Percentiles rank a stretch among this genome's conserved stretches.
Conservation (phyloP, 2,888 invertebrate genomes). For the Elmis aenea region DNA sequence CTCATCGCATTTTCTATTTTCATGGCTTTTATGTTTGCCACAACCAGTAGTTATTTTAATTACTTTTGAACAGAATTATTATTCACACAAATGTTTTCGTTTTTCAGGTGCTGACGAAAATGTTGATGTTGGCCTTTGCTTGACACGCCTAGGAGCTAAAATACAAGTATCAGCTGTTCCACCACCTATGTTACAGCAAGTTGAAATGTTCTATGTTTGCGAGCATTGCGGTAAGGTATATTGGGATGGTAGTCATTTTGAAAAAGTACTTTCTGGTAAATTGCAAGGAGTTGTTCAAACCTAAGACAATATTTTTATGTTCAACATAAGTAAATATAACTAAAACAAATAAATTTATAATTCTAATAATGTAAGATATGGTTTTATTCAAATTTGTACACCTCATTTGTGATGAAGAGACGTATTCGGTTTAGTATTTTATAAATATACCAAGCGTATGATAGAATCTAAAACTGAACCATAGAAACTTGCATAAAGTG, state of each 20-base stretch:
- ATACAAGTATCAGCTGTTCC: conserved; percentile 51
- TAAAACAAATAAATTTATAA: too few relatives aligned
- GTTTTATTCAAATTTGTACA: too few relatives aligned
- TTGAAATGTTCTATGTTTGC: conserved; percentile 61
- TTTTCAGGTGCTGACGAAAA: conserved; percentile 39
- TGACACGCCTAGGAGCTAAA: conserved; percentile 52
- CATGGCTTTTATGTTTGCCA: too few relatives aligned
- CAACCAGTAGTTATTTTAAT: too few relatives aligned
- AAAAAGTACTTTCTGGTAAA: conserved; percentile 35
- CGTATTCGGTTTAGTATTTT: too few relatives aligned
- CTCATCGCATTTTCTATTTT: conserved; percentile 1
- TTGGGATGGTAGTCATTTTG: conserved; percentile 56
- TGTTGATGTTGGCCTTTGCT: conserved; percentile 43
- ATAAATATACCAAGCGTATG: too few relatives aligned
- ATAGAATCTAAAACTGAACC: too few relatives aligned
- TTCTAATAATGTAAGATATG: too few relatives aligned
- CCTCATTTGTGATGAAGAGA: too few relatives aligned
- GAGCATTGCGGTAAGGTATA: conserved; percentile 69
- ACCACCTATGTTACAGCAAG: conserved; percentile 32
- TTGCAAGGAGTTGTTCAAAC: conserved; percentile 36
- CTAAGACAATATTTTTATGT: neutral
- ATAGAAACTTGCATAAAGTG: too few relatives aligned
- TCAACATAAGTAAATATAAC: too few relatives aligned
- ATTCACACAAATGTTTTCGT: neutral
- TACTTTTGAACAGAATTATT: neutral